Evolutionary conservation across 2,113 vertebrate genomes (phyloP).

Genomic region (Maccullochella peelii): DNA sequence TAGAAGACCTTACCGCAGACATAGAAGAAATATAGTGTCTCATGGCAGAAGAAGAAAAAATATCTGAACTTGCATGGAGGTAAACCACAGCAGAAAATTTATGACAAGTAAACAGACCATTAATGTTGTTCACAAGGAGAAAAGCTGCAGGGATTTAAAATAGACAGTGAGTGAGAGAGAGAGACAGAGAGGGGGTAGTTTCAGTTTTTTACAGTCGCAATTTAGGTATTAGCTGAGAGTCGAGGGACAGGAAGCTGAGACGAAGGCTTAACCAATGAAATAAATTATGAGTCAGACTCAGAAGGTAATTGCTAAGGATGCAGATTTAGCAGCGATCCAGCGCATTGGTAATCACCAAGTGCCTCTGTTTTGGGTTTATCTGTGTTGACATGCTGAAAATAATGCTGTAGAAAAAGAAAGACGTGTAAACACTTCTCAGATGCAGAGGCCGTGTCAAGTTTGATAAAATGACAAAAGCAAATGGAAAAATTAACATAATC

Average conservation of each 20-base stretch:
- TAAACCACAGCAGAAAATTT: constrained; percentile 48
- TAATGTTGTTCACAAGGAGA: constrained; percentile 45
- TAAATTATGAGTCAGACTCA: constrained; percentile 30
- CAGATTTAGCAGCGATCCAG: constrained; percentile 17
- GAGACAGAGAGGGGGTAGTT: constrained; percentile 24
- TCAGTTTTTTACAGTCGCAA: constrained; percentile 39
- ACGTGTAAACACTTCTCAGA: constrained; percentile 17
- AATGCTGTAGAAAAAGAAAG: not conserved
- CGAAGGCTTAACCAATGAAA: constrained; percentile 48
- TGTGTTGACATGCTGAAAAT: constrained; percentile 25
- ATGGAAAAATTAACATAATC: constrained; percentile 48
- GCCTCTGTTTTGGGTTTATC: constrained; percentile 31
- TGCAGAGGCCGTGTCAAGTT: constrained; percentile 13
- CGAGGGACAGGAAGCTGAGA: constrained; percentile 47
- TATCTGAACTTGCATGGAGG: constrained; percentile 40
- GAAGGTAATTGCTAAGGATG: constrained; percentile 44
- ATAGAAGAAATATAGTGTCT: constrained; percentile 13
- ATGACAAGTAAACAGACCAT: constrained; percentile 43
- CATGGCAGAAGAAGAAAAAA: constrained; percentile 27
- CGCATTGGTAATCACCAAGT: constrained; percentile 11
- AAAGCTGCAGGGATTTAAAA: constrained; percentile 46
- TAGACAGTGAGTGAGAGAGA: constrained; percentile 31
- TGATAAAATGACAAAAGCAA: constrained; percentile 41
- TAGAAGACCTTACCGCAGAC: constrained; percentile 7
- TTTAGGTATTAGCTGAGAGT: constrained; percentile 48